Conservation (phyloP, 2,888 invertebrate species). For the Odontothrips loti region DNA sequence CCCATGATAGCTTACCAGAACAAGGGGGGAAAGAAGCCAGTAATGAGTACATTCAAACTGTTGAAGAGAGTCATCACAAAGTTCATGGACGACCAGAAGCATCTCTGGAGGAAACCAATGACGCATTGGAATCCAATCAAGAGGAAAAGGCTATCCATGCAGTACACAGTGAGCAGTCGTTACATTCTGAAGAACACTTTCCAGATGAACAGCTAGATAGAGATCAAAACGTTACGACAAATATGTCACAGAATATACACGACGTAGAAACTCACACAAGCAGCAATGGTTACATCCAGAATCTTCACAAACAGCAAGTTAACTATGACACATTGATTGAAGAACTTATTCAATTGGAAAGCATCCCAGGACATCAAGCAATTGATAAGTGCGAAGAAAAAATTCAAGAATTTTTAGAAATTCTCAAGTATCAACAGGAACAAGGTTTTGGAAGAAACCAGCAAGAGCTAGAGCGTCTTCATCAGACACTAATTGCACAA, state of each 20-base stretch:
- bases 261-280: background rate
- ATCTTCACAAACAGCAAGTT: background rate
- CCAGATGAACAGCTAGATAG: too few relatives aligned
- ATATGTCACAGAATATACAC: background rate
- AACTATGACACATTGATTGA: constrained; percentile 10
- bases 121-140: background rate
- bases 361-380: constrained; percentile 40
- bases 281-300: background rate
- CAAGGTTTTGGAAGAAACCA: constrained; percentile 35
- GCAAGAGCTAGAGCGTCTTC: constrained; percentile 29
- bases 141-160: background rate
- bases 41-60: background rate
- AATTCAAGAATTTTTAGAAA: constrained; percentile 39
- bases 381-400: constrained; percentile 43
- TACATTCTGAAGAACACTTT: too few relatives aligned
- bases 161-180: too few relatives aligned
- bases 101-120: background rate
- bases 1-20: background rate
- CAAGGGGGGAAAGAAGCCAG: background rate
- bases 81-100: background rate
- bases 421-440: constrained; percentile 30
- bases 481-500: constrained; percentile 27
- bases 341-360: constrained; percentile 39
- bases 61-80: background rate
- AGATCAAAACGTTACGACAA: too few relatives aligned